Conservation (phyloP, 2,888 invertebrate species). For the Poecilobothrus nobilitatus region DNA sequence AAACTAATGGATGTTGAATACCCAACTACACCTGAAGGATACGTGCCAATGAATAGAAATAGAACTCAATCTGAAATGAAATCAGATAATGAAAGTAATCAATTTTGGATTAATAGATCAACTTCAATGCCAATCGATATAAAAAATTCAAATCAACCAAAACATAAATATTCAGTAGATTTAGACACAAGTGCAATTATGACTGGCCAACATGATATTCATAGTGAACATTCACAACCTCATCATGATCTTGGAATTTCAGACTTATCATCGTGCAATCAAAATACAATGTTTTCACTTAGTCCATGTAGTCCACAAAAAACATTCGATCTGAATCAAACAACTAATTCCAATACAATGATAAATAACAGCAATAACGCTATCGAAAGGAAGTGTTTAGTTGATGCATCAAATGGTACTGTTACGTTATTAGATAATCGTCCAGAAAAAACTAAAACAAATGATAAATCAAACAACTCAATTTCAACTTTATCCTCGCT, state of each 20-base stretch:
- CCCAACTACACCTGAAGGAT: neutral
- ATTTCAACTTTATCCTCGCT: neutral
- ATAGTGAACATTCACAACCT: neutral
- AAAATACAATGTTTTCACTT: conserved; percentile 58
- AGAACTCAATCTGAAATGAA: neutral
- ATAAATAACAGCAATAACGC: conserved; percentile 10
- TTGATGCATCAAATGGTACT: conserved; percentile 38
- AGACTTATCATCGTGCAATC: conserved; percentile 33
- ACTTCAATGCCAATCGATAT: conserved; percentile 21
- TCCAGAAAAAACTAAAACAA: neutral
- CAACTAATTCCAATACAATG: conserved; percentile 19
- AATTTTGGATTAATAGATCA: conserved; percentile 12
- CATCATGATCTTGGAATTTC: neutral
- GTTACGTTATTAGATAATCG: conserved; percentile 32
- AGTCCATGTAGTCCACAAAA: conserved; percentile 58
- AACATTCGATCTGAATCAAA: conserved; percentile 32
- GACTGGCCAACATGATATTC: neutral
- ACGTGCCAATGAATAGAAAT: conserved; percentile 2
- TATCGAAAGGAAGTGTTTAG: conserved; percentile 33
- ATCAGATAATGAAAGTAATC: neutral
- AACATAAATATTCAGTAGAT: conserved; percentile 6
- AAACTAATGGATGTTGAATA: neutral
- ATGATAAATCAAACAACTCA: neutral
- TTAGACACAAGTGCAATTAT: conserved; percentile 3
- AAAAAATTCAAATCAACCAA: conserved; percentile 16